Conservation (phyloP, 2,888 invertebrate genomes). For the Pyralis farinalis region DNA sequence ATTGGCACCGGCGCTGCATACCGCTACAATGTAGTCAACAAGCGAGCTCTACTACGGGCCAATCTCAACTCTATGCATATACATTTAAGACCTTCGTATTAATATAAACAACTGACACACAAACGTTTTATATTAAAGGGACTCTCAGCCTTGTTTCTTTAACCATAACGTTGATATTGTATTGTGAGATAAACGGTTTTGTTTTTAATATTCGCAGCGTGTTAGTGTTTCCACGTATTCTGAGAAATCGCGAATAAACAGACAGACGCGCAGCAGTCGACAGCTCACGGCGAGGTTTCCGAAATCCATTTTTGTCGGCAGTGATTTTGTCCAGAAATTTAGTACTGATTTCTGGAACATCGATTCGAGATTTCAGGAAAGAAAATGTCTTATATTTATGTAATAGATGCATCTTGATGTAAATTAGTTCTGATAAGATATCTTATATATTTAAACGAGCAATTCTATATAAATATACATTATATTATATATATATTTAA, state of each 20-base stretch:
- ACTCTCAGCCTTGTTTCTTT: neutral
- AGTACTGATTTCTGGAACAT: no score
- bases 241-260: constrained; percentile 39
- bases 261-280: constrained; percentile 20
- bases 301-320: no score
- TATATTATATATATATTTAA: no score
- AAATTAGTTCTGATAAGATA: no score
- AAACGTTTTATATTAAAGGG: neutral
- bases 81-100: neutral
- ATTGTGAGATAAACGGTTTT: neutral
- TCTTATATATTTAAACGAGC: no score
- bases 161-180: neutral
- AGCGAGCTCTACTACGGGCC: neutral
- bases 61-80: neutral
- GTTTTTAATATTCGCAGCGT: constrained; percentile 42
- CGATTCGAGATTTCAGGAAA: no score
- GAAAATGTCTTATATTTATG: no score
- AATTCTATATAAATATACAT: no score
- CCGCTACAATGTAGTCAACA: neutral
- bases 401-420: no score
- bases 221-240: constrained; percentile 50
- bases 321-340: no score
- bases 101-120: neutral
- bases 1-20: constrained; percentile 9
- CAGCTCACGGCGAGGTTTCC: neutral